A percentile compares a stretch with the other conserved stretches of the same genome.
Conservation (phyloP, 2,113 vertebrate genomes). For the Daboia siamensis region DNA sequence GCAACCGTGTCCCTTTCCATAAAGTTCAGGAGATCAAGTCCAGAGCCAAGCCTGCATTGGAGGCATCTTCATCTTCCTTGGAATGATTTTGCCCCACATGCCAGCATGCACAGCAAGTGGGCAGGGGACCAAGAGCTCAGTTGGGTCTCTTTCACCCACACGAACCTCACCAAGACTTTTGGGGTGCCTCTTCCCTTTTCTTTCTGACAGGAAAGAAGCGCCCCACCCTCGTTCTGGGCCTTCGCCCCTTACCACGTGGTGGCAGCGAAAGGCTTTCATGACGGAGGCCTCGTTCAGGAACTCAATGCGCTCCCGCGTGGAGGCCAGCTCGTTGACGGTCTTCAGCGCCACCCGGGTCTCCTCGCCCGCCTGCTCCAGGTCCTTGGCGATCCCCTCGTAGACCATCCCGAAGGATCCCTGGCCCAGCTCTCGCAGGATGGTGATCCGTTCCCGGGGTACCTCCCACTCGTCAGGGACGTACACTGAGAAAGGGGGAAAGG, state of each 20-base stretch:
- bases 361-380: constrained; percentile 59
- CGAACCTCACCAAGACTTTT: background rate
- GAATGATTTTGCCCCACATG: background rate
- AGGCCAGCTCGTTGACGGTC: constrained; percentile 78
- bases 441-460: constrained; percentile 75
- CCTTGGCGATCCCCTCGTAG: constrained; percentile 71
- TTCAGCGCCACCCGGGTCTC: constrained; percentile 76
- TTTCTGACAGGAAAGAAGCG: background rate
- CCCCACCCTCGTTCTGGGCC: too few relatives aligned
- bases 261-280: constrained; percentile 81
- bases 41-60: background rate
- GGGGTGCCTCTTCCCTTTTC: too few relatives aligned
- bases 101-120: background rate
- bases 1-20: accelerated
- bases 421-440: constrained; percentile 74
- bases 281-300: constrained; percentile 82
- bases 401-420: constrained; percentile 83
- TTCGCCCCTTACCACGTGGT: constrained; percentile 71
- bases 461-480: constrained; percentile 79
- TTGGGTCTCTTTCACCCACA: background rate
- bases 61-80: background rate
- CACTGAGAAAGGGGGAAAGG: constrained; percentile 55
- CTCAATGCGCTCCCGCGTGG: constrained; percentile 71
- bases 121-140: background rate
- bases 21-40: background rate